Conservation (phyloP, 2,113 vertebrate genomes). For the Hyla sarda region DNA sequence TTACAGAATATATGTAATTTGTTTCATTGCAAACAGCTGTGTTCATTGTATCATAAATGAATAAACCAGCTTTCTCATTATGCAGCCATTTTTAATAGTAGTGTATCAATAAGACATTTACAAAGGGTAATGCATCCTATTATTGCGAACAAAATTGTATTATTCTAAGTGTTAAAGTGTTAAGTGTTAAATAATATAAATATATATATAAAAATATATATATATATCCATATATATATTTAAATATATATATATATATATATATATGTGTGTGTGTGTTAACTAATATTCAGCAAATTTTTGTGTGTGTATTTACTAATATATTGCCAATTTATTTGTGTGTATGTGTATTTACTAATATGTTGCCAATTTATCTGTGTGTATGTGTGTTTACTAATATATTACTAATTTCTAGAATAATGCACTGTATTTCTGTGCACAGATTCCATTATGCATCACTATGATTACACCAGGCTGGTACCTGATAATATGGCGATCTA, state of each 20-base stretch:
- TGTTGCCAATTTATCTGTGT: too few relatives aligned
- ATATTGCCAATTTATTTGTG: too few relatives aligned
- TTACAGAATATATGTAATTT: not conserved
- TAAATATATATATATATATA: not conserved
- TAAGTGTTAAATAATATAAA: slow-evolving; percentile 5
- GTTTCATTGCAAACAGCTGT: not conserved
- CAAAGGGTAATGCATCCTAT: not conserved
- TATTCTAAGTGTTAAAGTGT: not conserved
- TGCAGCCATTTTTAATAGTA: not conserved
- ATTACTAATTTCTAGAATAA: too few relatives aligned
- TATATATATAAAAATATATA: slow-evolving; percentile 45
- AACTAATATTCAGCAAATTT: too few relatives aligned
- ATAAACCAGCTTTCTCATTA: not conserved
- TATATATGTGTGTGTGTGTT: not conserved
- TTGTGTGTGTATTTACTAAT: too few relatives aligned
- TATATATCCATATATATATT: slow-evolving; percentile 11
- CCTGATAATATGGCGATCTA: not conserved
- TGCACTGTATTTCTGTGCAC: not conserved
- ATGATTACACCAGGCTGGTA: not conserved
- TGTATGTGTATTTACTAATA: too few relatives aligned
- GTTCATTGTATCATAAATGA: not conserved
- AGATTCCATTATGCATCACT: not conserved
- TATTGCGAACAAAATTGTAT: not conserved
- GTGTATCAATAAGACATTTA: not conserved
- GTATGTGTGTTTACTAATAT: too few relatives aligned